Conservation (phyloP, 2,888 invertebrate genomes). For the Acrocyrtus sp. region DNA sequence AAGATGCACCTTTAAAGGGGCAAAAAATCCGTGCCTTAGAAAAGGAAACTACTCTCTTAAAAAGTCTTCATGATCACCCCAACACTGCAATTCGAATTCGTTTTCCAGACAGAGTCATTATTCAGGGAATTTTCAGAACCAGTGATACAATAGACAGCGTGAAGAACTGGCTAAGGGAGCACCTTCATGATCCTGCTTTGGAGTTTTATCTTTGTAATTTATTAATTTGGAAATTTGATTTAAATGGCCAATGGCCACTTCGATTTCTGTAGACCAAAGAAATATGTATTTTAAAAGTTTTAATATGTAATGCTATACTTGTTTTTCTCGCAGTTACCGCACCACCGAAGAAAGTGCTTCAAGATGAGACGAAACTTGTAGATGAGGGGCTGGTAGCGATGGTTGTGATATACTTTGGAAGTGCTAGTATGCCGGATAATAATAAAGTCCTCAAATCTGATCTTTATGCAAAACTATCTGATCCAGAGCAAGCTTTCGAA, state of each 20-base stretch:
- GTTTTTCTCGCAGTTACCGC: constrained; percentile 79
- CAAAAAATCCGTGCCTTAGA: constrained; percentile 73
- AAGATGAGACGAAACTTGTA: constrained; percentile 73
- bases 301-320: too few relatives aligned
- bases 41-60: constrained; percentile 64
- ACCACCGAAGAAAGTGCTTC: constrained; percentile 80
- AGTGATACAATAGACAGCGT: constrained; percentile 78
- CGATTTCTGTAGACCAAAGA: background rate
- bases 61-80: constrained; percentile 55
- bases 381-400: constrained; percentile 83
- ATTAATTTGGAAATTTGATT: too few relatives aligned
- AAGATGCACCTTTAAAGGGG: constrained; percentile 80
- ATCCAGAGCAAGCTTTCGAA: constrained; percentile 47
- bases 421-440: constrained; percentile 22
- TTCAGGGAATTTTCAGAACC: constrained; percentile 87
- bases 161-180: constrained; percentile 78
- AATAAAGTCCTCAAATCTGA: constrained; percentile 21
- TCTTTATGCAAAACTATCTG: constrained; percentile 40
- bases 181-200: constrained; percentile 74
- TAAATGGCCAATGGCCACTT: too few relatives aligned
- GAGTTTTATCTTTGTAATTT: constrained; percentile 84
- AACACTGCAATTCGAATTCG: constrained; percentile 81
- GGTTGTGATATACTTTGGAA: constrained; percentile 79
- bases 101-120: constrained; percentile 85
- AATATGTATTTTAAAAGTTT: too few relatives aligned